Evolutionary conservation across 2,888 invertebrate genomes (phyloP), one percentile per base, ranked within the genome.

Genomic region (Tubulanus polymorphus): DNA sequence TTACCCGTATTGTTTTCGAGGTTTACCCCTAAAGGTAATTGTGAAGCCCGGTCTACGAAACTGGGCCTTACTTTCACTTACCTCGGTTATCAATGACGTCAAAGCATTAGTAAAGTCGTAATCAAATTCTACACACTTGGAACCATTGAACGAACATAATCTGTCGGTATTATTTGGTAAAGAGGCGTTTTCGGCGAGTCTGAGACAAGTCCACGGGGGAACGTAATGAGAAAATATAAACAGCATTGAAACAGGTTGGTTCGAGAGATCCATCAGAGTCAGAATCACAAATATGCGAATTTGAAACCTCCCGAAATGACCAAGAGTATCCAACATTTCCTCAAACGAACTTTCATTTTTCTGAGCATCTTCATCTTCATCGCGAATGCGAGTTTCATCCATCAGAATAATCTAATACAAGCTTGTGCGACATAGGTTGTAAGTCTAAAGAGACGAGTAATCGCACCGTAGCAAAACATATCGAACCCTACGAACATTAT

Each of bases 201-300:
- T 62, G 35, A 57, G 54, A 55, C 74, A 74, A 15, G 52, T 56
- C 64, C 68, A 72, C 20, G 66, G 57, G 18, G 72, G 68, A 27
- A 57, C 64, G 30, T 64, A 67, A 48, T 68, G 65, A 2, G 70
- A 62, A 46, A 76, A 65, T 20, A 75, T 68, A 1, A 73, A 74
- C 23, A 74, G 63, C 35, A 76, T 58, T 71, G 75, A 73, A 8
- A 72, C 71, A 73, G 74, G 74, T 10, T 74, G 73, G 20, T 72
- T 65, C 0, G 76, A 73, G 0, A 72, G 70, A 56, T 76, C 76
- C 63, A 75, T 73, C 62, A 72, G 59, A 48, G 71, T 74, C 5
- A 74, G 71, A 6, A 75, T 55, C 5, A 76, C 29, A 49, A 75
- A 75, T 2, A 74, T 66, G n/a, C 71, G 55, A 2, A 70, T 55